Conservation (phyloP, 2,113 vertebrate species). For the Phodopus roborovskii region DNA sequence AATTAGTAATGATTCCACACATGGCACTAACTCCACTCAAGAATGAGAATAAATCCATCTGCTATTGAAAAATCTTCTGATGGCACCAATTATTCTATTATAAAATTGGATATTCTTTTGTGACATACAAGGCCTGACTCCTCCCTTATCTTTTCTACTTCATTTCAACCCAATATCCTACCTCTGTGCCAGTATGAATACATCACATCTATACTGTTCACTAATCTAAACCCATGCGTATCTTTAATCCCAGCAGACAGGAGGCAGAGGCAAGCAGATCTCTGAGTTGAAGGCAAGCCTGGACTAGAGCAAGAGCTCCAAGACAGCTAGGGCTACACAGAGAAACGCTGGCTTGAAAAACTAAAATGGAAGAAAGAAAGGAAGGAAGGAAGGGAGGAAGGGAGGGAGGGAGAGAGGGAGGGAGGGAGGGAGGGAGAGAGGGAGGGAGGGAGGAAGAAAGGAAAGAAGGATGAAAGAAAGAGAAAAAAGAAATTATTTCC, state of each 20-base stretch:
- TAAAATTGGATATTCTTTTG: constrained; percentile 19
- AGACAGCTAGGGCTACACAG: neutral
- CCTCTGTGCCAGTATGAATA: neutral
- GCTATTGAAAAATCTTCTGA: neutral
- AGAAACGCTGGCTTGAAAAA: neutral
- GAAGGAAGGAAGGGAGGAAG: too few relatives aligned
- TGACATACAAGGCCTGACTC: neutral
- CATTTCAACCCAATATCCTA: neutral
- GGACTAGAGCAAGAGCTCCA: neutral
- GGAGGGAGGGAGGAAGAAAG: neutral
- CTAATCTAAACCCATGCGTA: neutral
- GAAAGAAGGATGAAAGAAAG: too few relatives aligned
- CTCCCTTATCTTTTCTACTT: neutral
- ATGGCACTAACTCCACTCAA: neutral
- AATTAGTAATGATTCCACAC: neutral
- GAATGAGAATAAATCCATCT: neutral
- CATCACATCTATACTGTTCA: neutral
- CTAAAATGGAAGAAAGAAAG: neutral
- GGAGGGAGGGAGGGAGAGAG: neutral
- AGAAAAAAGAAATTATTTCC: neutral
- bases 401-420: too few relatives aligned
- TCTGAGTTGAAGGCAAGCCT: neutral
- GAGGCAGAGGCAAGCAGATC: neutral
- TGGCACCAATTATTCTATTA: neutral
- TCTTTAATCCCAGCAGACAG: neutral